Evolutionary conservation across 2,797 vertebrate genomes (phyloP).

Genomic region (Buphagus erythrorhynchus): DNA sequence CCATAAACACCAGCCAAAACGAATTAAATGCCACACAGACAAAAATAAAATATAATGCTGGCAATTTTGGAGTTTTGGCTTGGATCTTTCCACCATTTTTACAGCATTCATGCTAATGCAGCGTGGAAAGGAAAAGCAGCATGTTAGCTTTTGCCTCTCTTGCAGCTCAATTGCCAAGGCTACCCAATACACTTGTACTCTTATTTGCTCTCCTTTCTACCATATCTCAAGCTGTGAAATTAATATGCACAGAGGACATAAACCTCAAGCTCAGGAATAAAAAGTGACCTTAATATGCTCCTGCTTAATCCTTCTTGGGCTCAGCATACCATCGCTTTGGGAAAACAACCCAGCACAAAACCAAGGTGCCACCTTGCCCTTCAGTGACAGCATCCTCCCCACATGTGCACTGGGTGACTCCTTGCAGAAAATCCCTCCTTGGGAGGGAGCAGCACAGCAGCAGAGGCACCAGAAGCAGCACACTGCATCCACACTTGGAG

Average conservation of each 20-base stretch:
- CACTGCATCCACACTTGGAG: neutral
- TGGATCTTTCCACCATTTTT: neutral
- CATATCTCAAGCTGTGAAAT: neutral
- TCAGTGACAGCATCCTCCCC: neutral
- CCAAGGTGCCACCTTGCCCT: neutral
- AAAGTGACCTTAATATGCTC: neutral
- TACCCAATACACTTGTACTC: neutral
- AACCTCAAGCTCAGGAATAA: neutral
- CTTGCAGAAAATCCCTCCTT: accelerated
- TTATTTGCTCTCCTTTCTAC: neutral
- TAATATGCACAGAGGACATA: constrained; percentile 36
- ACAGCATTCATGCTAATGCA: neutral
- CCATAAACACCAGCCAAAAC: neutral
- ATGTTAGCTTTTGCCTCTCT: neutral
- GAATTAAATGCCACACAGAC: neutral
- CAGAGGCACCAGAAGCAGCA: neutral
- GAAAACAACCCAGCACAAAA: neutral
- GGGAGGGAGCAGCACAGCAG: neutral
- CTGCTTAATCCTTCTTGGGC: neutral
- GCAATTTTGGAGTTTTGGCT: neutral
- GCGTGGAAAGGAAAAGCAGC: neutral
- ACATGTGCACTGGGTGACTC: accelerated
- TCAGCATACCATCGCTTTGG: neutral
- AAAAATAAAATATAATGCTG: neutral
- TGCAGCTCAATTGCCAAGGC: neutral